Percentiles rank a stretch among this genome's conserved stretches.
Conservation (phyloP, 2,113 vertebrate species). For the Plecturocebus donacophilus region DNA sequence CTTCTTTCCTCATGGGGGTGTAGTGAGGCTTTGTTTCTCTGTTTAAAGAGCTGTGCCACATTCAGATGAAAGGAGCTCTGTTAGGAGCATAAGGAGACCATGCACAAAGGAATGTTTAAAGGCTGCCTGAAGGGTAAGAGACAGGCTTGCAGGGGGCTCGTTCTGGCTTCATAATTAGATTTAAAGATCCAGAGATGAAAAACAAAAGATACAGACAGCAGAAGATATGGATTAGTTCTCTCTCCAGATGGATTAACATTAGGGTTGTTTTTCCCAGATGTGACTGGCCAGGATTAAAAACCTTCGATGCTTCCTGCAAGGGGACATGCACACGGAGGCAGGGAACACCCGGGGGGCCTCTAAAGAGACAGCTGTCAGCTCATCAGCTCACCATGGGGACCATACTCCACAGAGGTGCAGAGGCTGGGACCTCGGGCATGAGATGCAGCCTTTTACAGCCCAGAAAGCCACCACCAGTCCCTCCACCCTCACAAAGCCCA, state of each 20-base stretch:
- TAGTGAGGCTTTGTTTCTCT: slow-evolving; percentile 52
- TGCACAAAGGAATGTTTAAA: slow-evolving; percentile 60
- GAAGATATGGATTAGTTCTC: slow-evolving; percentile 58
- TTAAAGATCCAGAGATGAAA: slow-evolving; percentile 71
- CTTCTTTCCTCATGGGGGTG: slow-evolving; percentile 48
- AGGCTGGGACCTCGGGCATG: neutral
- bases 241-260: slow-evolving; percentile 65
- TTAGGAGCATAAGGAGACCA: slow-evolving; percentile 31
- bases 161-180: slow-evolving; percentile 68
- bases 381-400: neutral
- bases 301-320: neutral
- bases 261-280: slow-evolving; percentile 63
- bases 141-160: slow-evolving; percentile 47
- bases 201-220: slow-evolving; percentile 55
- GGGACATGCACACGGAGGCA: neutral
- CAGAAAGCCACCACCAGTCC: neutral
- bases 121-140: slow-evolving; percentile 51
- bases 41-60: neutral
- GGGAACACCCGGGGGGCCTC: neutral
- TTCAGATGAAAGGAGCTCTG: slow-evolving; percentile 52
- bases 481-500: neutral
- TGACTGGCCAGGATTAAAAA: slow-evolving; percentile 58
- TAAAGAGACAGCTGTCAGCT: slow-evolving; percentile 38
- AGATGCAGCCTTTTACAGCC: neutral
- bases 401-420: neutral